A percentile compares a stretch with the other conserved stretches of the same genome.
Evolutionary conservation across 53 echinoderm and acorn worm species (phyloP).

Genomic region (Antedon mediterranea): DNA sequence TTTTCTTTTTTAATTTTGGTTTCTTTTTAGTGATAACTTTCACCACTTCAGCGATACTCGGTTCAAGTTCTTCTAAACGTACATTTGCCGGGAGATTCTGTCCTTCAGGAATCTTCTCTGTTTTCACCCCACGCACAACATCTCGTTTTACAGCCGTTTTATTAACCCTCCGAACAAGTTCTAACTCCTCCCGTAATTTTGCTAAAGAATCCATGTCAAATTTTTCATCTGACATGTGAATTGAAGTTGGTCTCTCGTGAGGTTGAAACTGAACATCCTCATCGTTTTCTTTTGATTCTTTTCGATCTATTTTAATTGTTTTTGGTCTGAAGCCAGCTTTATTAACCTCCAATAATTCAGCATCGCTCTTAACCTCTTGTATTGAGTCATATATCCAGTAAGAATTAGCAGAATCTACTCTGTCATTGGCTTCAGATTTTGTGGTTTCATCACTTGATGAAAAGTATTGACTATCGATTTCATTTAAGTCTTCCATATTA

Average conservation of each 20-base stretch:
- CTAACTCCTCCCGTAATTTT: background rate
- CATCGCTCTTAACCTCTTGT: constrained; percentile 21
- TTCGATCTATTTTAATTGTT: background rate
- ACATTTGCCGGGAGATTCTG: background rate
- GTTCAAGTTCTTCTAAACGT: constrained; percentile 33
- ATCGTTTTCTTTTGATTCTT: background rate
- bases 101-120: background rate
- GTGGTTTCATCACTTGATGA: background rate
- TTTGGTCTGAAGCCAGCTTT: background rate
- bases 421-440: constrained; percentile 1
- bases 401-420: background rate
- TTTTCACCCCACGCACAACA: background rate
- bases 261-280: constrained; percentile 19
- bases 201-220: constrained; percentile 2
- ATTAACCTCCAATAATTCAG: constrained; percentile 2
- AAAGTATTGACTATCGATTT: constrained; percentile 28
- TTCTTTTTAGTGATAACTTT: constrained; percentile 26
- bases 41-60: constrained; percentile 31
- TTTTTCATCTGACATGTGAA: constrained; percentile 14
- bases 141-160: background rate
- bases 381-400: constrained; percentile 4
- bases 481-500: constrained; percentile 1
- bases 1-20: constrained; percentile 10
- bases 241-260: constrained; percentile 29
- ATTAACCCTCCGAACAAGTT: background rate